phyloP scores from a whole-genome alignment of 2,113 vertebrate genomes.

The Prietella phreatophila region DNA sequence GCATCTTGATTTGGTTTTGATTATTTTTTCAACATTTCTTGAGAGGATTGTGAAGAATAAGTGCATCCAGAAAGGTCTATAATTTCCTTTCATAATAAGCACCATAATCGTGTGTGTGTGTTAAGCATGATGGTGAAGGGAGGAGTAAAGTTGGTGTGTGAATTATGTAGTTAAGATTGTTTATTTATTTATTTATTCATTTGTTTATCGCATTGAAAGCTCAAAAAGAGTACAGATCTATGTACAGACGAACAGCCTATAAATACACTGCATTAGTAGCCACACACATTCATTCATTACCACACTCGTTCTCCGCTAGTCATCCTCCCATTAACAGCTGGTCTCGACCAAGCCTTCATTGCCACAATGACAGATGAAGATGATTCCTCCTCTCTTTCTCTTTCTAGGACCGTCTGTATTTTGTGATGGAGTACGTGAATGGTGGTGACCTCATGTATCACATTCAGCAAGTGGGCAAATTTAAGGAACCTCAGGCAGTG shows the following conservation, averaged over 20 bases:
- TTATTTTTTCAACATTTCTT: not conserved
- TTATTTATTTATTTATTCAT: not conserved
- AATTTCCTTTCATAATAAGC: not conserved
- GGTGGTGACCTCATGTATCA: constrained; percentile 98
- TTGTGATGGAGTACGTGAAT: constrained; percentile 96
- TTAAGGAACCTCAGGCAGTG: constrained; percentile 97
- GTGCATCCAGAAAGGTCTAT: not conserved
- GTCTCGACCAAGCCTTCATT: not conserved
- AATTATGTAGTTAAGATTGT: not conserved
- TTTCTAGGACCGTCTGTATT: constrained; percentile 89
- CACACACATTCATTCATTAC: not conserved
- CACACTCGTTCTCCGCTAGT: not conserved
- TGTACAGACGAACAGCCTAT: not conserved
- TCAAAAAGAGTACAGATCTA: not conserved
- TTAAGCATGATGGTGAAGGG: not conserved
- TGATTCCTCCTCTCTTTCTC: not conserved
- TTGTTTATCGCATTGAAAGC: not conserved
- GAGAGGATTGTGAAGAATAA: not conserved
- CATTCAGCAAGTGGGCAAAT: constrained; percentile 95
- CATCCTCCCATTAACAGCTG: not conserved
- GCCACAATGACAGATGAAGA: not conserved
- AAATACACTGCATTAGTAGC: not conserved
- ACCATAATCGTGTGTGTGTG: not conserved
- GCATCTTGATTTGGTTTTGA: not conserved
- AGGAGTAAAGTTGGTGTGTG: not conserved